Evolutionary conservation across 2,888 invertebrate genomes (phyloP).

Genomic region (Cerastis rubricosa): DNA sequence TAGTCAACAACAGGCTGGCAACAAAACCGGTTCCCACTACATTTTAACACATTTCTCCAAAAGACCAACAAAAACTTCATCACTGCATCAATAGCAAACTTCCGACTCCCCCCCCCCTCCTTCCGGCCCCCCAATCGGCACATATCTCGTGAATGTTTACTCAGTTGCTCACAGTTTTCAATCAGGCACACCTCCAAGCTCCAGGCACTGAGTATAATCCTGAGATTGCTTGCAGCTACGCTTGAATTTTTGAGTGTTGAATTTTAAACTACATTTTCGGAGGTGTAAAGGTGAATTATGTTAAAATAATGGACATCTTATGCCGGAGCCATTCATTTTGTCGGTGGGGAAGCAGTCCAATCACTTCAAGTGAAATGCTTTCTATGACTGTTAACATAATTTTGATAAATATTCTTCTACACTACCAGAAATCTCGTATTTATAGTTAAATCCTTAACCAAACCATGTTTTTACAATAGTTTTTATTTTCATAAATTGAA

Average conservation of each 20-base stretch:
- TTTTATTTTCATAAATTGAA: neutral
- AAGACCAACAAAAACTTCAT: neutral
- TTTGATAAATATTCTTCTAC: neutral
- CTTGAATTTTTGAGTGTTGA: slow-evolving; percentile 37
- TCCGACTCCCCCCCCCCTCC: neutral
- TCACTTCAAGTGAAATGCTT: neutral
- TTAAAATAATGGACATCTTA: neutral
- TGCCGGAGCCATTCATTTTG: no score
- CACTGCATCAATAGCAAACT: slow-evolving; percentile 22
- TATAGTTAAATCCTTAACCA: neutral
- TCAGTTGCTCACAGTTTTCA: slow-evolving; percentile 54
- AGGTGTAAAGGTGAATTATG: neutral
- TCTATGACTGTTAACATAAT: neutral
- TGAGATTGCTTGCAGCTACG: slow-evolving; percentile 52
- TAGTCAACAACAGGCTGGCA: neutral
- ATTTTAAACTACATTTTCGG: slow-evolving; percentile 10
- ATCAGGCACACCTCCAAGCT: slow-evolving; percentile 39
- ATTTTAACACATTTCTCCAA: neutral
- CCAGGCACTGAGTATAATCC: slow-evolving; percentile 52
- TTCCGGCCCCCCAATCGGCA: neutral
- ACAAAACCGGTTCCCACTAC: neutral
- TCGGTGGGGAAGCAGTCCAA: no score
- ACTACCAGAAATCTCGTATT: neutral
- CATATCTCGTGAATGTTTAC: slow-evolving; percentile 42
- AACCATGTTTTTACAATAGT: neutral